Base-by-base conservation (phyloP, 2,113 vertebrate species). In the Suncus etruscus region DNA sequence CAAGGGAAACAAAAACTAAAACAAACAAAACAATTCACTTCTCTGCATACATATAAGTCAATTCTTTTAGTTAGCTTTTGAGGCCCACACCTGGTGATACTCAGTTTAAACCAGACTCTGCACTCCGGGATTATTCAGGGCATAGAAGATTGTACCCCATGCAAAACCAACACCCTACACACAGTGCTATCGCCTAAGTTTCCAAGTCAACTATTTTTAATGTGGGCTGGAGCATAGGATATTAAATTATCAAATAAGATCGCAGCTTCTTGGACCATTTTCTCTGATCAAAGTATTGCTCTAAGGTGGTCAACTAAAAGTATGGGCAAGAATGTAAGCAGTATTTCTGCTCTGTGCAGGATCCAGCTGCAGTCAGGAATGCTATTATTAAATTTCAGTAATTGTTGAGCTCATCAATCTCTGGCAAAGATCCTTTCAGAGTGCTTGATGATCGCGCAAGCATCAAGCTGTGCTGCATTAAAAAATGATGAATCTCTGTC, bases 401-500 rank as follows among this genome's bases (percentile, higher is more conserved):
- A 97, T 97, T 97, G 96, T 96, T 95, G 95, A 91, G 87, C 63
- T 96, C 96, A 97, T 98, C 96, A 95, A 16, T 98, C 97, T 97
- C 68, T 94, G 96, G 96, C 97, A 97, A 50, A 83, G 95, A 96
- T 92, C 96, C 96, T 97, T 97, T 97, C 96, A 95, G 95, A 93
- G 94, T 94, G 92, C 92, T 96, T 96, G 97, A 98, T 97, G 97
- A 96, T 95, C 96, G 95, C 80, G 88, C 95, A 91, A 79, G 89
- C 93, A 89, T 96, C 97, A 98, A 97, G 97, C 97, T 97, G 97
- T 50, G 97, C 95, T 94, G 90, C 96, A 96, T 98, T 97, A 97
- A 96, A 96, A 97, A 96, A 94, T 98, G 97, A 98, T 98, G 96
- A 96, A 97, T 98, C 97, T 97, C 97, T 91, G 97, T 97, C 96